phyloP scores from a whole-genome alignment of 1,140 invertebrate genomes.

The Streblospio benedicti region DNA sequence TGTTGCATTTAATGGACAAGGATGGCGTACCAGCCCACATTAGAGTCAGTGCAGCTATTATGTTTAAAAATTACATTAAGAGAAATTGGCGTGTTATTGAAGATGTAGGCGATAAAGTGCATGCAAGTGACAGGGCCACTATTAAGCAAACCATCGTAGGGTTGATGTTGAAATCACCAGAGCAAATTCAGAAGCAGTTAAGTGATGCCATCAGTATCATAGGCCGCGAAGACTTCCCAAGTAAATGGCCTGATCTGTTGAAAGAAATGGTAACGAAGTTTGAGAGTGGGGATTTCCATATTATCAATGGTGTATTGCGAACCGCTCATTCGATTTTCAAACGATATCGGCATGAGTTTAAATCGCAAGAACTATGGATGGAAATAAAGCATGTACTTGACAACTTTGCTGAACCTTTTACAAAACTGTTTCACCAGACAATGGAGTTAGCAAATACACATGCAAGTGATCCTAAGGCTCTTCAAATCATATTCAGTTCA shows the following conservation, averaged over 20 bases:
- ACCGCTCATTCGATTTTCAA: constrained; percentile 95
- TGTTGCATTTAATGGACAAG: constrained; percentile 77
- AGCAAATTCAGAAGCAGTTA: constrained; percentile 83
- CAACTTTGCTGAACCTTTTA: constrained; percentile 84
- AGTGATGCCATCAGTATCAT: constrained; percentile 94
- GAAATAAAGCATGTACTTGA: constrained; percentile 96
- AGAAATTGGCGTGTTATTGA: constrained; percentile 85
- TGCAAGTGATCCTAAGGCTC: constrained; percentile 65
- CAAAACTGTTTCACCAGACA: constrained; percentile 81
- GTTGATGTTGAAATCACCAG: constrained; percentile 83
- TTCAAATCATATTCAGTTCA: constrained; percentile 83
- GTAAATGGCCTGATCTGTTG: constrained; percentile 85
- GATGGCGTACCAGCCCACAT: constrained; percentile 64
- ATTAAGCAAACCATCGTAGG: constrained; percentile 82
- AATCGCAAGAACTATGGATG: constrained; percentile 84
- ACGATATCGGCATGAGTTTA: constrained; percentile 89
- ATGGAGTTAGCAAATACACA: constrained; percentile 72
- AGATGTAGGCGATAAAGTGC: constrained; percentile 70
- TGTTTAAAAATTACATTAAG: constrained; percentile 95
- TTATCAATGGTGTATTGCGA: constrained; percentile 88
- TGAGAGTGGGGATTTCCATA: constrained; percentile 78
- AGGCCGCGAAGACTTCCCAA: constrained; percentile 85
- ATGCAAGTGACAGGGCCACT: constrained; percentile 63
- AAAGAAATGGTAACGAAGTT: constrained; percentile 87
- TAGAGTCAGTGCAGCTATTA: constrained; percentile 76